Evolutionary conservation across 1,140 invertebrate species (phyloP), one percentile per base, ranked within the genome.

Genomic region (Lysiphlebus fabarum): DNA sequence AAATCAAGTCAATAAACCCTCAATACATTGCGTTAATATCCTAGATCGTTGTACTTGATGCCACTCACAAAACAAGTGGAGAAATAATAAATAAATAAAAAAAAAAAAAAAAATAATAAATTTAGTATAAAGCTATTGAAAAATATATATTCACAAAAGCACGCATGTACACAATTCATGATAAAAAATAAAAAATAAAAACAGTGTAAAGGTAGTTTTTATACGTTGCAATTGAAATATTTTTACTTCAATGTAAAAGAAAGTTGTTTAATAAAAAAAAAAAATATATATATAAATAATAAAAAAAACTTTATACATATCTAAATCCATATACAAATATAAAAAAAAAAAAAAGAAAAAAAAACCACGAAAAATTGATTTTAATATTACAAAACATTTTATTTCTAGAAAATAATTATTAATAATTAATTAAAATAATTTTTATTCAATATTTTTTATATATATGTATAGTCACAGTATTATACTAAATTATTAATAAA

Each of bases 1-100:
- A 44, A 56, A 36, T 49, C 53, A 54, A 62, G 53, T 62, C 61
- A 62, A 62, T 59, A 62, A 62, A 62, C 57, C 56, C 44, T 58
- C 48, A 53, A 62, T 62, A 45, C 50, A 36, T n/a, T 36, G 54
- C 56, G 59, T 59, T 62, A 62, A 62, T 62, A 62, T 59, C 54
- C 34, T 14, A 47, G 47, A 59, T 51, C 53, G 50, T 59, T 53
- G 41, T 53, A 59, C 57, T 59, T 12, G 50, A 59, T 53, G 37
- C 42, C 44, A 26, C 44, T 56, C 44, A 47, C 55, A 56, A 51
- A 26, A 51, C 43, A 37, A 56, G 44, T 47, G 36, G 36, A 56
- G 40, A 37, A 33, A 53, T 11, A 59, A 44, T 43, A 51, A 49
- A 57, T 6, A 14, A 26, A 12, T 9, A 17, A 53, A 53, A 41